Conservation (phyloP, 2,797 vertebrate genomes). For the Numenius phaeopus region DNA sequence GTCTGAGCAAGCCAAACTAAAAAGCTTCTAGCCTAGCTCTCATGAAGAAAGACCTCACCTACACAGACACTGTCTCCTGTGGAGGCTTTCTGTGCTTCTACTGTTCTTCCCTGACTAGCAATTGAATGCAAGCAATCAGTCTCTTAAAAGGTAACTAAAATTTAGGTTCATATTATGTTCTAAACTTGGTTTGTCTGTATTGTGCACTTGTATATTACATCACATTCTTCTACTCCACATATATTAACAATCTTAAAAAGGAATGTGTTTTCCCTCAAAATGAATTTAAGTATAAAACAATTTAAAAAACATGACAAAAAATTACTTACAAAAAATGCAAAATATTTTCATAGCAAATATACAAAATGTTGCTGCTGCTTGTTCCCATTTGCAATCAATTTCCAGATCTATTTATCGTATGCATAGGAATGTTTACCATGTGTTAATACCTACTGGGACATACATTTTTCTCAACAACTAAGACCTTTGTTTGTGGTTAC, state of each 20-base stretch:
- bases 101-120: neutral
- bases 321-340: neutral
- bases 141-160: neutral
- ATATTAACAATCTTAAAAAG: neutral
- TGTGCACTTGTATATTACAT: neutral
- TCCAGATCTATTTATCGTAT: neutral
- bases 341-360: neutral
- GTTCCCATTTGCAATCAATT: neutral
- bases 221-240: neutral
- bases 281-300: neutral
- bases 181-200: neutral
- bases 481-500: neutral
- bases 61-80: neutral
- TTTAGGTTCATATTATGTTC: neutral
- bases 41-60: neutral
- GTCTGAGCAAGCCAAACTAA: neutral
- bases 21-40: neutral
- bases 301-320: neutral
- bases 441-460: neutral
- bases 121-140: neutral
- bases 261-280: neutral
- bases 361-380: neutral
- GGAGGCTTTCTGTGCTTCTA: neutral
- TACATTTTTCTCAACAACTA: neutral
- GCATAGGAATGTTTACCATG: neutral